These are phyloP conservation scores for Scophthalmus maximus DNA, from an alignment of 2,113 vertebrate genomes.

Conservation along the genomic window DNA sequence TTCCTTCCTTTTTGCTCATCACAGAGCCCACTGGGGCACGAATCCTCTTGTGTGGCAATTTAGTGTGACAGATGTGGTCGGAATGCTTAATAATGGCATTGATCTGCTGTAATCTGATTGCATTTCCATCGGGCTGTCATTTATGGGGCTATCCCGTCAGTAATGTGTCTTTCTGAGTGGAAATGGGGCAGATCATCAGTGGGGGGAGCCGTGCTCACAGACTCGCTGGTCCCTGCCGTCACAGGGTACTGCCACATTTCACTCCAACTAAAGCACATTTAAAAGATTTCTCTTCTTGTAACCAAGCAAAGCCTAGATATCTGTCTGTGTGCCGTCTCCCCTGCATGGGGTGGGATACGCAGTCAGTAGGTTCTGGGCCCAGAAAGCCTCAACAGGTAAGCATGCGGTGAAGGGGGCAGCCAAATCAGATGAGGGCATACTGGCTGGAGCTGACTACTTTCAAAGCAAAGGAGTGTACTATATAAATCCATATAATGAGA, in stretches of 20 bases:
- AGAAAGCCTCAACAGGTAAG: background rate
- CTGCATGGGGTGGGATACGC: background rate
- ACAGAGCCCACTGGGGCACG: slow-evolving; percentile 11
- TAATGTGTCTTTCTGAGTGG: slow-evolving; percentile 53
- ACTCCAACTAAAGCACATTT: slow-evolving; percentile 35
- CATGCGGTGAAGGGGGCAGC: background rate
- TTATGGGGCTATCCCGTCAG: slow-evolving; percentile 47
- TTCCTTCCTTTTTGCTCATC: slow-evolving; percentile 34
- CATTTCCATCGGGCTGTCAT: slow-evolving; percentile 53
- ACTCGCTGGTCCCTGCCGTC: slow-evolving; percentile 28
- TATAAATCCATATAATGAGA: slow-evolving; percentile 8
- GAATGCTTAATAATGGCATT: slow-evolving; percentile 49
- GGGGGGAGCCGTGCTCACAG: slow-evolving; percentile 23
- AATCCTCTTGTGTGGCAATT: slow-evolving; percentile 49
- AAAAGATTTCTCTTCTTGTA: background rate
- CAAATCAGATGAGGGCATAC: background rate
- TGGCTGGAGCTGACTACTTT: slow-evolving; percentile 4
- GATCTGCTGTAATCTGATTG: slow-evolving; percentile 59
- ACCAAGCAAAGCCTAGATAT: background rate
- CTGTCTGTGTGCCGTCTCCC: background rate
- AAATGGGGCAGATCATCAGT: slow-evolving; percentile 58
- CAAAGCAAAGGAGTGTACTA: background rate
- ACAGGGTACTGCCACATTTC: slow-evolving; percentile 24
- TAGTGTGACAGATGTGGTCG: slow-evolving; percentile 53
- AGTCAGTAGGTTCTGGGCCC: background rate